Evolutionary conservation across 2,113 vertebrate genomes (phyloP).

Genomic region (Oceanodroma tethys): DNA sequence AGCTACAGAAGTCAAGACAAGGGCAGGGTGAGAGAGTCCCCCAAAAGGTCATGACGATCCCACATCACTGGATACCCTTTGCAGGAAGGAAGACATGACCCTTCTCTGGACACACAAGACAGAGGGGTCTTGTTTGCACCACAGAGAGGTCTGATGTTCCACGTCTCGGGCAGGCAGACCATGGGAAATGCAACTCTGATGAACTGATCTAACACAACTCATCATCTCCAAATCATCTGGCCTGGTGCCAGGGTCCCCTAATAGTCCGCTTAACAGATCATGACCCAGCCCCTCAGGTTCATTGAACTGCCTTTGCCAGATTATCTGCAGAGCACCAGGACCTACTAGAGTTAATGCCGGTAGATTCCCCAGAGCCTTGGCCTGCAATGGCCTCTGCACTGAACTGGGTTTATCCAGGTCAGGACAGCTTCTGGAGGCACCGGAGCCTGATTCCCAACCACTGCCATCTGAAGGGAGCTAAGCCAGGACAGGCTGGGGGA

Average conservation of each 20-base stretch:
- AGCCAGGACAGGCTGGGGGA: neutral
- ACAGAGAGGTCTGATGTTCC: neutral
- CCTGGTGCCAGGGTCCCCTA: neutral
- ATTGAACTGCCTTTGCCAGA: neutral
- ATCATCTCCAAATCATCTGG: neutral
- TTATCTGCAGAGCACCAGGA: neutral
- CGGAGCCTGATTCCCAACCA: neutral
- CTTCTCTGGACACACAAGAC: neutral
- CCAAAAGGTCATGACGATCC: neutral
- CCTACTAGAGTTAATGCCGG: neutral
- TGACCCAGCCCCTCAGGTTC: neutral
- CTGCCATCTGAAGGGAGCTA: neutral
- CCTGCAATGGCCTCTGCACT: neutral
- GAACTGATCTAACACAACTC: neutral
- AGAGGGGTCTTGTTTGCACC: neutral
- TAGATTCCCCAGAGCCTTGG: neutral
- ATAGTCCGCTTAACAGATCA: neutral
- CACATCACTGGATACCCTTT: neutral
- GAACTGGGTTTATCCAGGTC: neutral
- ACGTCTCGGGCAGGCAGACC: accelerated
- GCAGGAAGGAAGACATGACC: neutral
- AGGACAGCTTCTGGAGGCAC: neutral
- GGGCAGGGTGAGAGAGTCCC: neutral
- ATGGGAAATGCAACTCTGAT: neutral
- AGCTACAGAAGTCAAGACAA: neutral